These are phyloP conservation scores for Urechis unicinctus DNA, from an alignment of 2,888 invertebrate species.

Conservation along the genomic window DNA sequence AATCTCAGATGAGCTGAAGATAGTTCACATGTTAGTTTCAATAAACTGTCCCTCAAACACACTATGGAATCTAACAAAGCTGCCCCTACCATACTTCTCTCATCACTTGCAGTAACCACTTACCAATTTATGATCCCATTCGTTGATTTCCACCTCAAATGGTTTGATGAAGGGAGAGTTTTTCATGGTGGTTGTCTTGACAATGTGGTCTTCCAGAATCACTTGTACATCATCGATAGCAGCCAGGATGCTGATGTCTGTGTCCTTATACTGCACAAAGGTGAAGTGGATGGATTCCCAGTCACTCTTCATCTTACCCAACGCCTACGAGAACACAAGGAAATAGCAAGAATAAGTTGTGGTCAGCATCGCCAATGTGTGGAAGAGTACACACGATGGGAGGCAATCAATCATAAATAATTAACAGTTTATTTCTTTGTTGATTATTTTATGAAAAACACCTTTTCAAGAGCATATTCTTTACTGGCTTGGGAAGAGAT, in stretches of 20 bases:
- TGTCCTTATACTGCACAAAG: slow-evolving; percentile 46
- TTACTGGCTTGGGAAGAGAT: slow-evolving; percentile 48
- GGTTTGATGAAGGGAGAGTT: slow-evolving; percentile 49
- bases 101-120: no score
- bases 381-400: no score
- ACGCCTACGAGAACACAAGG: slow-evolving; percentile 28
- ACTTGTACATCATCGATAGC: slow-evolving; percentile 49
- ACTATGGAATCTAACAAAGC: no score
- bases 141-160: slow-evolving; percentile 44
- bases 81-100: no score
- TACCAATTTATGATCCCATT: slow-evolving; percentile 44
- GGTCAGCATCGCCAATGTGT: no score
- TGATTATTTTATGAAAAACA: slow-evolving; percentile 10
- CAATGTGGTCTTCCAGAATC: slow-evolving; percentile 47
- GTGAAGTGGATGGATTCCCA: slow-evolving; percentile 43
- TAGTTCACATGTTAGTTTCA: not conserved
- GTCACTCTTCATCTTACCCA: slow-evolving; percentile 45
- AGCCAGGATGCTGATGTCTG: slow-evolving; percentile 39
- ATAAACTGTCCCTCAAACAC: no score
- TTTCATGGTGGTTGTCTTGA: slow-evolving; percentile 50
- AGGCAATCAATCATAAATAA: not conserved
- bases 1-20: not conserved
- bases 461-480: slow-evolving; percentile 48
- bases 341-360: no score
- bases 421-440: not conserved